Percentiles rank a stretch among this genome's conserved stretches.
These are phyloP conservation scores for Craseonycteris thonglongyai DNA, from an alignment of 2,113 vertebrate genomes.

Conservation along the genomic window DNA sequence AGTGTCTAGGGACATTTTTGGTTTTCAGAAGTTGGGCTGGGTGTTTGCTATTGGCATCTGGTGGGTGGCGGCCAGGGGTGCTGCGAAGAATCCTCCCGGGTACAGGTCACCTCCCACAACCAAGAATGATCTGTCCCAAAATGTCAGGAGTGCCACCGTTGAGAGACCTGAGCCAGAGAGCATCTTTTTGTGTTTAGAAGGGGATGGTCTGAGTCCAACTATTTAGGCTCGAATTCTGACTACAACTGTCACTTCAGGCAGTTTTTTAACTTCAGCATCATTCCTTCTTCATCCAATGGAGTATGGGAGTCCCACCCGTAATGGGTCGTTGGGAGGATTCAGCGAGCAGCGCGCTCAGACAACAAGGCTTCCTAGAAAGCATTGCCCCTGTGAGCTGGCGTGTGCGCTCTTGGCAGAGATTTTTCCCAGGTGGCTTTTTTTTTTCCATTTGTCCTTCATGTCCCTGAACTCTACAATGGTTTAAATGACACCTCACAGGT, in stretches of 20 bases:
- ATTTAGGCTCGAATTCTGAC: not conserved
- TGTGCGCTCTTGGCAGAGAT: not conserved
- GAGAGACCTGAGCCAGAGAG: not conserved
- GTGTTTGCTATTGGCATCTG: not conserved
- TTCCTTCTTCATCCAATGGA: not conserved
- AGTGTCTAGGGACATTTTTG: not conserved
- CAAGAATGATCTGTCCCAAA: not conserved
- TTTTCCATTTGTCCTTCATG: fast-evolving
- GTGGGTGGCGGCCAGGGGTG: not conserved
- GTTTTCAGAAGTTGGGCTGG: not conserved
- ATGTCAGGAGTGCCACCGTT: fast-evolving
- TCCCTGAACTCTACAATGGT: not conserved
- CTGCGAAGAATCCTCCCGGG: fast-evolving
- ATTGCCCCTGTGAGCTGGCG: fast-evolving
- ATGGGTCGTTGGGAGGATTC: not conserved
- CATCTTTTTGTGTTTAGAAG: not conserved
- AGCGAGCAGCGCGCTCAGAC: too few relatives aligned
- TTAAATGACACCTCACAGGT: not conserved
- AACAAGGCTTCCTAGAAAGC: too few relatives aligned
- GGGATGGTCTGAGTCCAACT: not conserved
- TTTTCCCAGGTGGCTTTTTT: fast-evolving
- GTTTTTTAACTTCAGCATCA: not conserved
- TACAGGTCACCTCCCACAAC: not conserved
- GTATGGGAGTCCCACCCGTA: too few relatives aligned
- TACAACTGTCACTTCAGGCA: not conserved